Evolutionary conservation across 2,797 vertebrate genomes (phyloP).

Genomic region (Microctenopoma lineatum): DNA sequence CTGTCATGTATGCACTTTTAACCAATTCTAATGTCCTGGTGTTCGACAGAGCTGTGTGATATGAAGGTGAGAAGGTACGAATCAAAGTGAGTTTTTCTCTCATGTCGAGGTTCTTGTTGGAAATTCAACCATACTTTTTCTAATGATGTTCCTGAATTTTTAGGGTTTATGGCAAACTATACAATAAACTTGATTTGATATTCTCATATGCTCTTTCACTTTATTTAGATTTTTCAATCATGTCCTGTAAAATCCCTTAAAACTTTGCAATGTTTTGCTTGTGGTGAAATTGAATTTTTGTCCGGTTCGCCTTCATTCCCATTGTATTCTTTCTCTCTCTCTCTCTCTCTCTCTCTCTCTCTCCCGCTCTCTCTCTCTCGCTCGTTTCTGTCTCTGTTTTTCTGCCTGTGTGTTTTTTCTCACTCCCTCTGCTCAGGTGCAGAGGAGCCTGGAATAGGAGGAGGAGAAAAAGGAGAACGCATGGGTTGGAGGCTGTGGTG

Average conservation of each 20-base stretch:
- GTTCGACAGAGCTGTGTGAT: conserved; percentile 45
- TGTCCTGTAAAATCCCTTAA: conserved; percentile 30
- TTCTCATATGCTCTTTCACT: conserved; percentile 39
- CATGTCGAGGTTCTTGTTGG: conserved; percentile 26
- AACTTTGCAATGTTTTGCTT: conserved; percentile 46
- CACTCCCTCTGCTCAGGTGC: conserved; percentile 70
- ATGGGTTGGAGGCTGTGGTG: neutral
- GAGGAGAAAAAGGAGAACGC: neutral
- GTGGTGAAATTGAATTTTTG: conserved; percentile 57
- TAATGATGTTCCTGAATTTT: conserved; percentile 64
- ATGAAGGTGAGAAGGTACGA: conserved; percentile 49
- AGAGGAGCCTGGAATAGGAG: conserved; percentile 32
- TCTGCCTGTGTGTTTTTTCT: conserved; percentile 49
- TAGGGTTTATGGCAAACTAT: conserved; percentile 32
- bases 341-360: conserved; percentile 36
- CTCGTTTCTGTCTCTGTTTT: conserved; percentile 30
- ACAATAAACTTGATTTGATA: conserved; percentile 27
- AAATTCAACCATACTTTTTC: conserved; percentile 47
- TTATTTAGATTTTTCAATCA: conserved; percentile 52
- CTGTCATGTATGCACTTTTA: conserved; percentile 67
- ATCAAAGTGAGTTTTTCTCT: conserved; percentile 47
- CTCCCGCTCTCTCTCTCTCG: conserved; percentile 32
- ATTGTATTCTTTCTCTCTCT: conserved; percentile 10
- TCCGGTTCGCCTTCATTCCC: neutral
- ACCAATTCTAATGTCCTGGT: conserved; percentile 66